Evolutionary conservation across 2,113 vertebrate species (phyloP).

Genomic region (Ictalurus furcatus): DNA sequence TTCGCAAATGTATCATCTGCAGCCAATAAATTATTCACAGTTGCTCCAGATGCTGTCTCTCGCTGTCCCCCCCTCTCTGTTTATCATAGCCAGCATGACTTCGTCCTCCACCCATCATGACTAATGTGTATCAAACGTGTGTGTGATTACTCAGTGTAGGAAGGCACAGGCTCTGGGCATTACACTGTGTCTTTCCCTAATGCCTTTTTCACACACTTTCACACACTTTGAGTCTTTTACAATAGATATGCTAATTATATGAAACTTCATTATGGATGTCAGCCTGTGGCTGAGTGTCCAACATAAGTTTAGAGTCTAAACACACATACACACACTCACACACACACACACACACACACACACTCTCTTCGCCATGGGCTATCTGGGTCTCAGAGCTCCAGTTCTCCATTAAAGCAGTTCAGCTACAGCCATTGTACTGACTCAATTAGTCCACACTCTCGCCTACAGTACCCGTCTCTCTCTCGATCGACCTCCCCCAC

Average conservation of each 20-base stretch:
- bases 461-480: constrained; percentile 9
- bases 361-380: constrained; percentile 38
- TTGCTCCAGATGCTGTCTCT: constrained; percentile 10
- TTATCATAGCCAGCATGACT: background rate
- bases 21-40: background rate
- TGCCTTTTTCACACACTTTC: background rate
- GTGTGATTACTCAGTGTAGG: background rate
- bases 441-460: constrained; percentile 13
- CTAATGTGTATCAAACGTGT: background rate
- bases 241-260: constrained; percentile 38
- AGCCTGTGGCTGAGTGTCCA: constrained; percentile 12
- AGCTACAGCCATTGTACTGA: constrained; percentile 35
- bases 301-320: constrained; percentile 14
- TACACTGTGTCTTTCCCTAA: background rate
- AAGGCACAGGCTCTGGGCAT: background rate
- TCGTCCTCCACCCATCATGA: constrained; percentile 19
- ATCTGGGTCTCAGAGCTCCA: constrained; percentile 35
- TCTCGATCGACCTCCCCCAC: background rate
- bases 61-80: background rate
- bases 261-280: constrained; percentile 29
- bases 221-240: background rate
- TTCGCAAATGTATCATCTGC: background rate
- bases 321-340: constrained; percentile 23
- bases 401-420: constrained; percentile 40
- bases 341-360: constrained; percentile 39